Evolutionary conservation across 2,888 invertebrate species (phyloP).

Genomic region (Chrysolina oricalcia): DNA sequence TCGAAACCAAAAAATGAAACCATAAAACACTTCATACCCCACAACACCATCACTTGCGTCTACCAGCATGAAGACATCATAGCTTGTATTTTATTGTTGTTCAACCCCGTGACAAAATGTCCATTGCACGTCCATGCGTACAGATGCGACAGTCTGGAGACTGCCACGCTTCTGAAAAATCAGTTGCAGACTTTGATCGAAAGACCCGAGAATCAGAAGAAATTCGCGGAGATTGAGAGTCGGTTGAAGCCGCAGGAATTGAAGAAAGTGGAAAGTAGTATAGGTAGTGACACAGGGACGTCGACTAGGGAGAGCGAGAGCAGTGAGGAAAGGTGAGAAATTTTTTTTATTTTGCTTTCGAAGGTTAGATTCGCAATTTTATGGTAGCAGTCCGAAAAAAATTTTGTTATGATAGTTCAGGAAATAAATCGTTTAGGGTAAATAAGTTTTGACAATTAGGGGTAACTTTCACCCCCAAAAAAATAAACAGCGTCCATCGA

Average conservation of each 20-base stretch:
- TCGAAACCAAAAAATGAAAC: slow-evolving; percentile 75
- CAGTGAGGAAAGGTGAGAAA: slow-evolving; percentile 77
- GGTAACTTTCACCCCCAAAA: too few species aligned
- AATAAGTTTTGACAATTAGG: too few species aligned
- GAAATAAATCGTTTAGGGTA: too few species aligned
- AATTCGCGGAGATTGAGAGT: slow-evolving; percentile 87
- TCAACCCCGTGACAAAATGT: slow-evolving; percentile 94
- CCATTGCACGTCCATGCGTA: slow-evolving; percentile 97
- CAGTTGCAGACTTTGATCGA: slow-evolving; percentile 89
- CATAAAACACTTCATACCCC: slow-evolving; percentile 95
- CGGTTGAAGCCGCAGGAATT: slow-evolving; percentile 75
- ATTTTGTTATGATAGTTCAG: too few species aligned
- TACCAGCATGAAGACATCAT: slow-evolving; percentile 94
- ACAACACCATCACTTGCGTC: slow-evolving; percentile 93
- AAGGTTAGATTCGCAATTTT: too few species aligned
- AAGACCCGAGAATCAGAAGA: slow-evolving; percentile 89
- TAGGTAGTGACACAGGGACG: slow-evolving; percentile 82
- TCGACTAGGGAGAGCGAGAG: slow-evolving; percentile 81
- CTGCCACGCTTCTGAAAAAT: slow-evolving; percentile 89
- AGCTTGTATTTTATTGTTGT: slow-evolving; percentile 92
- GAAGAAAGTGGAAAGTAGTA: slow-evolving; percentile 83
- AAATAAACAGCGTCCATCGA: too few species aligned
- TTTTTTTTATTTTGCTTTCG: neutral
- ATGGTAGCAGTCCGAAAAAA: too few species aligned
- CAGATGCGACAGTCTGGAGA: slow-evolving; percentile 91